These are phyloP conservation scores for Parasteatoda tepidariorum DNA, from an alignment of 1,140 invertebrate species.

Conservation along the genomic window DNA sequence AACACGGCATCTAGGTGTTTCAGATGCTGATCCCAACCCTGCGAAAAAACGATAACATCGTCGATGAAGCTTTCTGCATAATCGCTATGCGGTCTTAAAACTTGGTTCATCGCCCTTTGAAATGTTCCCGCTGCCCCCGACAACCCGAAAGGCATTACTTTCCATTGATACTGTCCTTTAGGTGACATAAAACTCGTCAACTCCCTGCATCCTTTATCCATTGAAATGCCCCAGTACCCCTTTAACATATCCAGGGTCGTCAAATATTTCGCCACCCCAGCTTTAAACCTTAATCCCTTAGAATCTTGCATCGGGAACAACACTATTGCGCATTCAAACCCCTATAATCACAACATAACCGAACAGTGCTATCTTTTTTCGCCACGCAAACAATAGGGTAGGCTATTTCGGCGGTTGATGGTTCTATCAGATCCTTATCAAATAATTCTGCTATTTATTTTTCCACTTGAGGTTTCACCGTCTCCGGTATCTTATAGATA, in stretches of 20 bases:
- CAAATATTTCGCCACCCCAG: neutral
- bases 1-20: slow-evolving; percentile 62
- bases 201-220: slow-evolving; percentile 62
- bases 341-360: neutral
- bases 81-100: slow-evolving; percentile 53
- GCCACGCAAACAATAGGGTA: slow-evolving; percentile 13
- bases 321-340: neutral
- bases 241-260: slow-evolving; percentile 11
- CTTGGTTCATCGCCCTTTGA: slow-evolving; percentile 63
- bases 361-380: neutral
- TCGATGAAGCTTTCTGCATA: slow-evolving; percentile 2
- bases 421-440: neutral
- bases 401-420: neutral
- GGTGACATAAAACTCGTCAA: slow-evolving; percentile 38
- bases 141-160: slow-evolving; percentile 64
- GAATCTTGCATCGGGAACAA: slow-evolving; percentile 7
- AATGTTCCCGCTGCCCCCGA: slow-evolving; percentile 64
- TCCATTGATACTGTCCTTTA: slow-evolving; percentile 50
- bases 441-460: slow-evolving; percentile 7
- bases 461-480: neutral
- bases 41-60: neutral
- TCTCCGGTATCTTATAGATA: neutral
- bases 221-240: slow-evolving; percentile 61
- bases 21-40: neutral
- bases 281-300: neutral